A percentile compares a stretch with the other conserved stretches of the same genome.
These are phyloP conservation scores for Drosophila nasuta DNA, from an alignment of 1,140 invertebrate species.

Conservation along the genomic window DNA sequence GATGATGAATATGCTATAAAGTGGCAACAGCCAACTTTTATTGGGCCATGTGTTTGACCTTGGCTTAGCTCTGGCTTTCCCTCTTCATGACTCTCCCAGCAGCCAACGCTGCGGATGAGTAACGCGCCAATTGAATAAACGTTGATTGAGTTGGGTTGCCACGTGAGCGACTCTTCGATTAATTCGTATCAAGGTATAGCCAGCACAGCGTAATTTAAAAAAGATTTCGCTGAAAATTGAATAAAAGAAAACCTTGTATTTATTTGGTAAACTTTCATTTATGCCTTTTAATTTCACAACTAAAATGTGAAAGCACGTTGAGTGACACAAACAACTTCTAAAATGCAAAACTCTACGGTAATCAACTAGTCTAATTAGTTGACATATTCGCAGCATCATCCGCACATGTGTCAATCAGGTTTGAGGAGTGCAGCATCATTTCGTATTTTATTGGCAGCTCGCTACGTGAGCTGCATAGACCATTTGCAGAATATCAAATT, in stretches of 20 bases:
- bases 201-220: not conserved
- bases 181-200: constrained; percentile 24
- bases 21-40: constrained; percentile 13
- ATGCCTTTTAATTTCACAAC: too few species aligned
- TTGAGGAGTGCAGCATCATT: constrained; percentile 5
- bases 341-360: not conserved
- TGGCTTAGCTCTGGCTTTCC: constrained; percentile 23
- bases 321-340: too few species aligned
- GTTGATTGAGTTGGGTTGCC: constrained; percentile 43
- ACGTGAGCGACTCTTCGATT: constrained; percentile 41
- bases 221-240: not conserved
- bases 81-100: not conserved
- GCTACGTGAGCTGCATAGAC: constrained; percentile 34
- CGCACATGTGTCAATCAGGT: not conserved
- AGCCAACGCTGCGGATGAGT: constrained; percentile 32
- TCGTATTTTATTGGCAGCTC: constrained; percentile 22
- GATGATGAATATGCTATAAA: constrained; percentile 48
- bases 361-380: not conserved
- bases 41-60: constrained; percentile 45
- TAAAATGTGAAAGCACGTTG: too few species aligned
- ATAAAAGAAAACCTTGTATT: not conserved
- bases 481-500: constrained; percentile 24
- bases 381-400: constrained; percentile 5
- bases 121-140: constrained; percentile 47
- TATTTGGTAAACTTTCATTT: too few species aligned